Evolutionary conservation across 2,113 vertebrate genomes (phyloP).

Genomic region (Xiphophorus couchianus): DNA sequence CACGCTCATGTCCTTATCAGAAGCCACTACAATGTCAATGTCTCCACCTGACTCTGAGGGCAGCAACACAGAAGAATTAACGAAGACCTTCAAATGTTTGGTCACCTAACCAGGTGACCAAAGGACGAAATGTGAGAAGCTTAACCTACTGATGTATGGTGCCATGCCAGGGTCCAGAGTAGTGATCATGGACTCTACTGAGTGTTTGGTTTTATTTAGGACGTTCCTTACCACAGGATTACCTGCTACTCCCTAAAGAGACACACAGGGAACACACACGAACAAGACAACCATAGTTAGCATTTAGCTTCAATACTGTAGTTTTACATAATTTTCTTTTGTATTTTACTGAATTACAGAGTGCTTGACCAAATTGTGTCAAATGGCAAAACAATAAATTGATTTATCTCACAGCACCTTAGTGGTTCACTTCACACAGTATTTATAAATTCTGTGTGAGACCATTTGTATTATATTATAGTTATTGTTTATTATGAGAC

Average conservation of each 20-base stretch:
- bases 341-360: background rate
- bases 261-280: constrained; percentile 9
- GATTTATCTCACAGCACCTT: no score
- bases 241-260: constrained; percentile 90
- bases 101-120: background rate
- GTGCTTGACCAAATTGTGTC: background rate
- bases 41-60: constrained; percentile 92
- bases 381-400: background rate
- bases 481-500: no score
- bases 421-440: background rate
- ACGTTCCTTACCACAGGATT: constrained; percentile 93
- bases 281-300: background rate
- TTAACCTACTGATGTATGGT: constrained; percentile 92
- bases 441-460: background rate
- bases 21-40: constrained; percentile 93
- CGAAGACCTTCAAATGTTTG: background rate
- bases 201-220: constrained; percentile 95
- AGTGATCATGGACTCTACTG: constrained; percentile 96
- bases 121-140: background rate
- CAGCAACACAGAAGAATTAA: background rate
- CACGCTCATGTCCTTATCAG: constrained; percentile 89
- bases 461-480: no score
- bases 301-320: no score
- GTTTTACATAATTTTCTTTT: background rate
- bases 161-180: constrained; percentile 98